phyloP scores from a whole-genome alignment of 2,888 invertebrate genomes.

The Lithophane ornitopus region DNA sequence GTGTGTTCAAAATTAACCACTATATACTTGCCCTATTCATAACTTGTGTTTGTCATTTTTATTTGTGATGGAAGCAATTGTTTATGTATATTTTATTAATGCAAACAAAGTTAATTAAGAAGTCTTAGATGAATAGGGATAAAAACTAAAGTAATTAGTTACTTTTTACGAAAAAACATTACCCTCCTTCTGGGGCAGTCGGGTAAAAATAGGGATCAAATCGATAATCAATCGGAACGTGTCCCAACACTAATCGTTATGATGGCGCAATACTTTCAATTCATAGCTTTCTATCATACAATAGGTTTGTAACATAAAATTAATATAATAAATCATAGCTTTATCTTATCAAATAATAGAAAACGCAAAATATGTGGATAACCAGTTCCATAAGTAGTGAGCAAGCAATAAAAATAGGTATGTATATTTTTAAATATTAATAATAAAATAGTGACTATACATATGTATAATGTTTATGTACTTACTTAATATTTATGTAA shows the following conservation, averaged over 20 bases:
- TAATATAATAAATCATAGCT: constrained; percentile 27
- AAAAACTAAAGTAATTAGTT: constrained; percentile 3
- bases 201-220: neutral
- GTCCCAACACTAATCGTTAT: constrained; percentile 22
- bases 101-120: neutral
- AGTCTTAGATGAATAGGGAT: constrained; percentile 6
- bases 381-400: constrained; percentile 20
- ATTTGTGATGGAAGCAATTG: constrained; percentile 40
- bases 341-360: constrained; percentile 36
- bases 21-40: neutral
- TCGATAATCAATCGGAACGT: neutral
- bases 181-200: too few relatives aligned
- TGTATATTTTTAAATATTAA: constrained; percentile 21
- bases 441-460: constrained; percentile 60
- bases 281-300: neutral
- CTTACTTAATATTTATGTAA: constrained; percentile 51
- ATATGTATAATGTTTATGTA: constrained; percentile 54
- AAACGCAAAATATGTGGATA: constrained; percentile 25
- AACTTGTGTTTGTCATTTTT: neutral
- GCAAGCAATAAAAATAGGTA: constrained; percentile 33
- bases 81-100: constrained; percentile 4
- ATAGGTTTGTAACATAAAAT: constrained; percentile 18
- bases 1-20: constrained; percentile 22
- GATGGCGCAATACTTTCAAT: constrained; percentile 1
- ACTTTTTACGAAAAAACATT: neutral